A percentile compares a stretch with the other conserved stretches of the same genome.
Conservation (phyloP, 2,113 vertebrate genomes). For the Barbus barbus region DNA sequence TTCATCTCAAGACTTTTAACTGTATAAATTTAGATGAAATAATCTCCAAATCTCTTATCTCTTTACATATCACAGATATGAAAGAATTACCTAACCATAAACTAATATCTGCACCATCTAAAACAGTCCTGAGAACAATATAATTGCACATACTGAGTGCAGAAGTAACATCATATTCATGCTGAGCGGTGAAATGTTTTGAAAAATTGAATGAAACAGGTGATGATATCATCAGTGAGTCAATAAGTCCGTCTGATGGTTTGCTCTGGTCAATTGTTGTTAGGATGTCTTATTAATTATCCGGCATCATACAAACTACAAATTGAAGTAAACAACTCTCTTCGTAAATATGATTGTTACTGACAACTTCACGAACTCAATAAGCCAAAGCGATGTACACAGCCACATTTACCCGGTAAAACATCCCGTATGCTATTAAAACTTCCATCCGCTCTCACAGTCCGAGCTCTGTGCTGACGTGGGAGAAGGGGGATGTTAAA, state of each 20-base stretch:
- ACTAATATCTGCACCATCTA: not conserved
- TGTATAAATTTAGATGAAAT: too few species aligned
- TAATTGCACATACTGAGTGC: not conserved
- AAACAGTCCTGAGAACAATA: not conserved
- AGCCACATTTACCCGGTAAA: not conserved
- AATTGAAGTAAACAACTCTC: not conserved
- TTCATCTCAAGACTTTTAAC: not conserved
- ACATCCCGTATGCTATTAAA: not conserved
- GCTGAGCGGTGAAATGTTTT: not conserved
- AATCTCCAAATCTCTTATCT: not conserved
- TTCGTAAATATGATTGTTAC: not conserved
- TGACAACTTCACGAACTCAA: not conserved
- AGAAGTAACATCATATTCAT: not conserved
- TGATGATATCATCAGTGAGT: conserved; percentile 20
- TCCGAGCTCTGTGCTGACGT: conserved; percentile 11
- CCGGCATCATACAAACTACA: not conserved
- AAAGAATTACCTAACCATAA: not conserved
- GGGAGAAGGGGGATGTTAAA: not conserved
- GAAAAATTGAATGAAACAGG: not conserved
- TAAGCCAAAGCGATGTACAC: not conserved
- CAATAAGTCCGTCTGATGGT: not conserved
- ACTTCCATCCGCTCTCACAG: not conserved
- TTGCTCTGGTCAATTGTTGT: not conserved
- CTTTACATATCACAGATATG: not conserved
- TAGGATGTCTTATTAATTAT: conserved; percentile 25